phyloP scores from a whole-genome alignment of 2,113 vertebrate genomes.

The Phylloscopus trochiloides region DNA sequence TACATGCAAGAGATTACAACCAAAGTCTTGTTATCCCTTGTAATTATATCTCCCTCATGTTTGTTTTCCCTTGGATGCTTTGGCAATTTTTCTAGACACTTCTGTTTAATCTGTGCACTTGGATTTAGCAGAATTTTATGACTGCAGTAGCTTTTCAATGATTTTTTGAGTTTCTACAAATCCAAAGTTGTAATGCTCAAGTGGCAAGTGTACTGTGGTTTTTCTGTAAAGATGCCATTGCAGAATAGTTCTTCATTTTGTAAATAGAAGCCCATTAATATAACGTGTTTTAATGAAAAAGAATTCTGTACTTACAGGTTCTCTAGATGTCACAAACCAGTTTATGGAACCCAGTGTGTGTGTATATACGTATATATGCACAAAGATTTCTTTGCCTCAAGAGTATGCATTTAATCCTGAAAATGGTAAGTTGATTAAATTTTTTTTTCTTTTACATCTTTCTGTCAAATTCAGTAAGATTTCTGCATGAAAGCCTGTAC shows the following conservation, averaged over 20 bases:
- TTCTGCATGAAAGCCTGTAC: background rate
- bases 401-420: background rate
- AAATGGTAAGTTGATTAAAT: background rate
- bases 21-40: conserved; percentile 26
- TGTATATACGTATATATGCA: background rate
- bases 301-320: background rate
- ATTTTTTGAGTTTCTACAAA: background rate
- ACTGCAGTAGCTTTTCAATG: background rate
- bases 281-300: background rate
- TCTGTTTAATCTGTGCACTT: background rate
- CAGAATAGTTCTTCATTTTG: background rate
- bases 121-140: background rate
- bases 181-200: background rate
- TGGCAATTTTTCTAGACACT: conserved; percentile 11
- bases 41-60: background rate
- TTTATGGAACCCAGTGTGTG: background rate
- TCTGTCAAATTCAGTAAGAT: background rate
- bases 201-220: background rate
- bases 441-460: background rate
- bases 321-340: background rate
- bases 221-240: background rate
- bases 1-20: conserved; percentile 18
- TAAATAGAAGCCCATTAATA: background rate
- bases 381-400: background rate
- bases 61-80: conserved; percentile 35